Evolutionary conservation across 2,888 invertebrate species (phyloP), one percentile per base, ranked within the genome.

Genomic region (Apotomis capreana): DNA sequence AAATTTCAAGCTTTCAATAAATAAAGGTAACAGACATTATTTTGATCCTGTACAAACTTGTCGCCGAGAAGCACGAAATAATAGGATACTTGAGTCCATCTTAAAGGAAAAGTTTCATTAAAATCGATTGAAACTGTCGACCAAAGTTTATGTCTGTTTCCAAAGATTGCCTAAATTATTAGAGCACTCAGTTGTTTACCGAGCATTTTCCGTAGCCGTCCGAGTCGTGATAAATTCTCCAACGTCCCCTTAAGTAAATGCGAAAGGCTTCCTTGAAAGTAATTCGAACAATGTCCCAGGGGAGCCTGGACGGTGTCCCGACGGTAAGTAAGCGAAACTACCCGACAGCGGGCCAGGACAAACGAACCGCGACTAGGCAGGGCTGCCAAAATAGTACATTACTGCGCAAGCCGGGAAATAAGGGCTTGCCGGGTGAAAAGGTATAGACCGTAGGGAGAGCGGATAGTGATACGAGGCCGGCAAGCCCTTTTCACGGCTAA

Each of bases 321-420:
- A 36, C 60, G 46, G 58, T 65, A 70, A 70, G 70, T 67, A 61
- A 62, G 67, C 61, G 71, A 71, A 67, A 67, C 70, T 70, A 70
- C 51, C 71, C 57, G n/a, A 51, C 54, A 52, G 60, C 40, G 36
- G 65, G 59, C 13, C 70, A 6, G 6, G 40, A 40, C 40, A 55
- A 69, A 70, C 67, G 71, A 68, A 57, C 61, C 52, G 12, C n/a
- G 51, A 71, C 67, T 40, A 13, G 26, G 9, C 54, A 71, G 67
- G 71, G 71, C 61, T 71, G 71, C 15, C 6, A 26, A 36, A 40
- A 40, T 26, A 26, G 26, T 26, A 26, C 40, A 40, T 6, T 40
- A 40, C 6, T 40, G 3, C 40, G 3, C 4, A 0, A 0, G 5
- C 6, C 0, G 40, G 0, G 26, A 26, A 26, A 26, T 26, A 26